Base-by-base conservation (phyloP, 2,797 vertebrate species). In the Atherinosoma microstoma region DNA sequence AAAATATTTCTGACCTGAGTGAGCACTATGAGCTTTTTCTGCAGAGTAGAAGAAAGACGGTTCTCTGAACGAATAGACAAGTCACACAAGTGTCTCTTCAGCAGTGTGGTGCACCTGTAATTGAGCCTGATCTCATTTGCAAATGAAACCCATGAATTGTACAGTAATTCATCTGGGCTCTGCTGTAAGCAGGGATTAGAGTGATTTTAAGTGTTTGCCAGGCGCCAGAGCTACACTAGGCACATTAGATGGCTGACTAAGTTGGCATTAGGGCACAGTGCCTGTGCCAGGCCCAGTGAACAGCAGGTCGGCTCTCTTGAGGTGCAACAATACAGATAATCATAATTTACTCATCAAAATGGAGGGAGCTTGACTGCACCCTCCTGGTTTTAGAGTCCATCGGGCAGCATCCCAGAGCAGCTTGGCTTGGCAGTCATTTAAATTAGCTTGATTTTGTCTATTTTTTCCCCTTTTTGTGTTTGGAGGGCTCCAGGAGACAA, bases 171-270 rank as follows among this genome's bases (percentile, higher is more conserved):
- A 72, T 42, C 67, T 40, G 10, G 56, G 57, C 66, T 56, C 32
- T 16, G 78, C 60, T 67, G 69, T 84, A 68, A 87, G 82, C 78
- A 57, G 64, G 64, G 83, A 80, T 89, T 78, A 87, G 78, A 84
- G 78, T 56, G 86, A 89, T 89, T 80, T 78, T 83, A 89, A 90
- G 87, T 80, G 85, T 86, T 82, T 83, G 86, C 81, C 79, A 78
- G 89, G 84, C 70, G 58, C 79, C 89, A 75, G 74, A 73, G 82
- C 81, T 29, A 69, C 79, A 80, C 67, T 58, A n/a, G 88, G 75
- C 90, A 80, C 83, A 80, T 85, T 84, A 83, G 84, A 87, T 66
- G 86, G 83, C 83, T 88, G 89, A 91, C 82, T 88, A 76, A 86
- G 73, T 87, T 92, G 91, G 89, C 88, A 89, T 13, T 7, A 10